Evolutionary conservation across 2,113 vertebrate species (phyloP), one percentile per base, ranked within the genome.

Genomic region (Epinephelus moara): DNA sequence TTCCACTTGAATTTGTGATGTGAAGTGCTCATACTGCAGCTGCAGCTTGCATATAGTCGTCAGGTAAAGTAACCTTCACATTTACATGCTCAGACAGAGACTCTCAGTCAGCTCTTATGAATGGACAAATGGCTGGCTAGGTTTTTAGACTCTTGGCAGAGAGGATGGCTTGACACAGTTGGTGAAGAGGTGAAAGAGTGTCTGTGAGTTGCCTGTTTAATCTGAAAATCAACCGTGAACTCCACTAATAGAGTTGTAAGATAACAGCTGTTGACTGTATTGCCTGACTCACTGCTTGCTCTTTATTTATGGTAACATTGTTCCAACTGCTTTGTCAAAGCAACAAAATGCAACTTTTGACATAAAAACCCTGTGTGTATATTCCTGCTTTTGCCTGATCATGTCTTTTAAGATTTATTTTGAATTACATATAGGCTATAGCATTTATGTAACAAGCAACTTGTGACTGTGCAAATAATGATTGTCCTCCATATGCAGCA

Each of bases 211-310:
- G 61, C n/a, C 74, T 13, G 5, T 70, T 33, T 40, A 53, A 75
- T 75, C 73, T 64, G 13, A 64, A 75, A 6, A 62, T 75, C 50
- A 76, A 18, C n/a, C 30, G 25, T 18, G 33, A 37, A 30, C 40
- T 57, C 27, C n/a, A n/a, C n/a, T 64, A 11, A 21, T 40, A 37
- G 30, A 61, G 17, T 33, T 61, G 17, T 30, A 61, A 61, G 59
- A 61, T 33, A 61, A 33, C 59, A 61, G 59, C 27, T 30, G 27
- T 19, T 57, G 23, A 25, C 23, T 23, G 55, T 25, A 14, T 21
- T 25, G 33, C 33, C 6, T 37, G 33, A 37, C 33, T 37, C 33
- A 37, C n/a, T 23, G 55, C n/a, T 14, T 57, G n/a, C 52, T 53
- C 33, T 53, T 53, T n/a, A 53, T 53, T 53, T 53, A 53, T 18